A percentile compares a stretch with the other conserved stretches of the same genome.
Evolutionary conservation across 2,113 vertebrate species (phyloP).

Genomic region (Amphiprion ocellaris): DNA sequence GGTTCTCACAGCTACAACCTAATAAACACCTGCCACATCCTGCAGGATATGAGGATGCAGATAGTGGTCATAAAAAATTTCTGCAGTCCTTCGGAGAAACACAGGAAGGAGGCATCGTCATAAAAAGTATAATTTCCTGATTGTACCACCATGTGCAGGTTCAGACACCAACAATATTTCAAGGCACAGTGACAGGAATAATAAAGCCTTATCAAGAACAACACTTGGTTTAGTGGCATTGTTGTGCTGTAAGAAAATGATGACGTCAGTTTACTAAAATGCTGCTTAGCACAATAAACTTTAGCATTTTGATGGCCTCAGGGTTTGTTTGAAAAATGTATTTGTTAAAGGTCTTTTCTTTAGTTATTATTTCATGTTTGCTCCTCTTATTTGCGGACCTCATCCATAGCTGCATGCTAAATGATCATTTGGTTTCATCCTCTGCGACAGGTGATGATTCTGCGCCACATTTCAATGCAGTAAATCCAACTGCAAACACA

Average conservation of each 20-base stretch:
- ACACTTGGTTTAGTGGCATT: background rate
- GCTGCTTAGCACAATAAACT: background rate
- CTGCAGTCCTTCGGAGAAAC: background rate
- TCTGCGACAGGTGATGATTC: too few species aligned
- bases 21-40: too few species aligned
- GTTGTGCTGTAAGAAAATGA: background rate
- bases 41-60: background rate
- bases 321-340: too few species aligned
- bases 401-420: too few species aligned
- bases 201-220: background rate
- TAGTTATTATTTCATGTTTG: too few species aligned
- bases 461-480: too few species aligned
- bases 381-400: too few species aligned
- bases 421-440: too few species aligned
- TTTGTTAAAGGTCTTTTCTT: too few species aligned
- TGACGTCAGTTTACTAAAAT: background rate
- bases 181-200: conserved; percentile 1
- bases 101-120: conserved; percentile 19
- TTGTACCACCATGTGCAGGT: background rate
- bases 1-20: too few species aligned
- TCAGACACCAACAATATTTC: background rate
- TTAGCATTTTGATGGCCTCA: background rate
- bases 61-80: conserved; percentile 12
- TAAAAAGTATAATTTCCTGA: conserved; percentile 30
- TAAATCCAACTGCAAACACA: too few species aligned